A percentile compares a stretch with the other conserved stretches of the same genome.
These are phyloP conservation scores for Lampris megalopsis DNA, from an alignment of 2,113 vertebrate genomes.

Conservation along the genomic window DNA sequence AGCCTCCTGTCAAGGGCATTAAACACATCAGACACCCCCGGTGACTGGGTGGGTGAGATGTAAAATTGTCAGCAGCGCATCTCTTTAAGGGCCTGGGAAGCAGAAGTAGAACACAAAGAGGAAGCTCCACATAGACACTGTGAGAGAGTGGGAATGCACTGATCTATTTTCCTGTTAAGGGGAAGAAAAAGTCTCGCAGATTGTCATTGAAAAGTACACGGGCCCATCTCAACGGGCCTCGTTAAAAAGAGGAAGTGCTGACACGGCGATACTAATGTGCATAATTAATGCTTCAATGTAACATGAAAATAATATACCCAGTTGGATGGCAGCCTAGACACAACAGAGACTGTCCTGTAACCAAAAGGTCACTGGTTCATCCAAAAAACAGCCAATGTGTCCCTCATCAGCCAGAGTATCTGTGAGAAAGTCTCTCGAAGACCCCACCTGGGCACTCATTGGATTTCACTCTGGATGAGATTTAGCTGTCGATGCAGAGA, in stretches of 20 bases:
- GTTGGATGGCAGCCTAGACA: too few relatives aligned
- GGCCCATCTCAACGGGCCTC: background rate
- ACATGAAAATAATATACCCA: too few relatives aligned
- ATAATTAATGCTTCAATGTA: background rate
- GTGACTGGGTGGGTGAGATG: constrained; percentile 16
- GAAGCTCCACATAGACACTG: background rate
- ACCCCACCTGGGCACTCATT: too few relatives aligned
- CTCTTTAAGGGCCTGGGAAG: background rate
- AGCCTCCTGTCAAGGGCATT: constrained; percentile 17
- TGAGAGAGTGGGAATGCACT: background rate
- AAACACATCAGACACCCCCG: constrained; percentile 23
- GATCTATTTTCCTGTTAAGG: constrained; percentile 1
- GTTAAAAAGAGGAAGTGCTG: constrained; percentile 24
- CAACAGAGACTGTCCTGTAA: too few relatives aligned
- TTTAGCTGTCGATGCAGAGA: too few relatives aligned
- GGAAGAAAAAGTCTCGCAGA: background rate
- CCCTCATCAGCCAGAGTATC: background rate
- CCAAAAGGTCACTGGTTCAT: background rate
- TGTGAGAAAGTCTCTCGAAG: too few relatives aligned
- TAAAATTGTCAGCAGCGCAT: constrained; percentile 11
- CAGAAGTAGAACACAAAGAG: background rate
- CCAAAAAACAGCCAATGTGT: background rate
- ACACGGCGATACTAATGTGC: constrained; percentile 1
- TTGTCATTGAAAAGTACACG: background rate
- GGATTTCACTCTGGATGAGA: too few relatives aligned